A percentile compares a stretch with the other conserved stretches of the same genome.
Evolutionary conservation across 2,113 vertebrate species (phyloP).

Genomic region (Bos javanicus): DNA sequence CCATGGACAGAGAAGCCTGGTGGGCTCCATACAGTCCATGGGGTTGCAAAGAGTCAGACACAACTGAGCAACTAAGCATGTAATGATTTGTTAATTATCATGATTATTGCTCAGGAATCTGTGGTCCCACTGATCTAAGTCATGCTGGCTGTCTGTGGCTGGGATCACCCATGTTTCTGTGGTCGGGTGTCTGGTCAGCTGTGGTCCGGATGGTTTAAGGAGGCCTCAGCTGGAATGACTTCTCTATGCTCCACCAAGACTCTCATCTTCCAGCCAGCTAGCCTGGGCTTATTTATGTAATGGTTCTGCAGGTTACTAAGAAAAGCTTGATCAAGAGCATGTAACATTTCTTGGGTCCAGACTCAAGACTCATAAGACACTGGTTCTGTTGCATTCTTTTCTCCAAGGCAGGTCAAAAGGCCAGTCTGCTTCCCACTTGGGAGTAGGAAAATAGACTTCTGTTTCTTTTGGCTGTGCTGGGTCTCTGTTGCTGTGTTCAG

Average conservation of each 20-base stretch:
- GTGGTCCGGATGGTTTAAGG: neutral
- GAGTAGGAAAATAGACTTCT: neutral
- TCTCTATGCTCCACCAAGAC: neutral
- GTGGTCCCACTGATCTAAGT: neutral
- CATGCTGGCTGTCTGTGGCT: accelerated
- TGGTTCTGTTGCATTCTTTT: neutral
- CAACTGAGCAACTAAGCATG: accelerated
- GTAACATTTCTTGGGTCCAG: neutral
- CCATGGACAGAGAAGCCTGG: neutral
- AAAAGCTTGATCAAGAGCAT: neutral
- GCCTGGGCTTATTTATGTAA: accelerated
- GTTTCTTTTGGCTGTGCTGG: neutral
- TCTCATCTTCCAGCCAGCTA: neutral
- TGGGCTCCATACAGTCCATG: neutral
- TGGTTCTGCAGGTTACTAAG: accelerated
- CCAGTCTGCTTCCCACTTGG: neutral
- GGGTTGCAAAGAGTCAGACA: neutral
- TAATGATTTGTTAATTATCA: neutral
- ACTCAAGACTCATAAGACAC: neutral
- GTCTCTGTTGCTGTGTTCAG: neutral
- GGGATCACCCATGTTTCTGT: accelerated
- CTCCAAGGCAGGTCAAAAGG: neutral
- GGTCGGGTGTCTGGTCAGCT: neutral
- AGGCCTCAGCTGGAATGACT: neutral
- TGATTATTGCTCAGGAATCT: neutral